Percentiles rank a stretch among this genome's conserved stretches.
Evolutionary conservation across 2,113 vertebrate genomes (phyloP).

Genomic region (Xyrauchen texanus): DNA sequence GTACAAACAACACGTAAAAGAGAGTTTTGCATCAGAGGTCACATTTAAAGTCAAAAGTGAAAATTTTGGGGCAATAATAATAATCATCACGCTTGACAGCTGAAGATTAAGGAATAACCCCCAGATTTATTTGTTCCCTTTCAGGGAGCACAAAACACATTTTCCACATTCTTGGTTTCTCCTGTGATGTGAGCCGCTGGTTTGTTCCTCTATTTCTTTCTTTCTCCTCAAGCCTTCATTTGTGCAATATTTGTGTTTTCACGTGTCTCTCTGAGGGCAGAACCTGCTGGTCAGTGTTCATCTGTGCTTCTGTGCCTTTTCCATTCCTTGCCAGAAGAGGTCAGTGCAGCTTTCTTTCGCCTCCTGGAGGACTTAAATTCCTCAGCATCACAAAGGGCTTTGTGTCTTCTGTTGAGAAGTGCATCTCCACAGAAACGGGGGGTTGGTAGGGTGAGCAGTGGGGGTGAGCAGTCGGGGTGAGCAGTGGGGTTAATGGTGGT

Average conservation of each 20-base stretch:
- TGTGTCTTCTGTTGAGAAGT: conserved; percentile 60
- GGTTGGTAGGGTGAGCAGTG: not conserved
- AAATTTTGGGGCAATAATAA: too few relatives aligned
- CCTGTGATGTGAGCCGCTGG: not conserved
- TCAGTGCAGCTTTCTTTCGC: conserved; percentile 23
- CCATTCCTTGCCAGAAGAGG: conserved; percentile 26
- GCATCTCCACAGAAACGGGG: conserved; percentile 56
- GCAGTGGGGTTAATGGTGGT: not conserved
- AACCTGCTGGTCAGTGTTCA: conserved; percentile 34
- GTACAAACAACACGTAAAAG: too few relatives aligned
- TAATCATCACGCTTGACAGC: too few relatives aligned
- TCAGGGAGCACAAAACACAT: conserved; percentile 4
- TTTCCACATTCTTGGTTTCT: conserved; percentile 5
- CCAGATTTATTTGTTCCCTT: not conserved
- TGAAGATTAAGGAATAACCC: too few relatives aligned
- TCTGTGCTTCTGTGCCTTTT: not conserved
- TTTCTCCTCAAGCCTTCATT: not conserved
- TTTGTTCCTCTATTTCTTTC: not conserved
- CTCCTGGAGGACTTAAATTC: conserved; percentile 43
- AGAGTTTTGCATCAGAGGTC: too few relatives aligned
- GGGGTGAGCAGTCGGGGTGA: too few relatives aligned
- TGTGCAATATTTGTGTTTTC: conserved; percentile 30
- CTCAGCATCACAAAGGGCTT: conserved; percentile 52
- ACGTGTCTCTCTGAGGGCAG: conserved; percentile 7
- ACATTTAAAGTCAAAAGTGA: too few relatives aligned